Percentiles rank a stretch among this genome's conserved stretches.
Evolutionary conservation across 2,113 vertebrate genomes (phyloP).

Genomic region (Aptenodytes forsteri): DNA sequence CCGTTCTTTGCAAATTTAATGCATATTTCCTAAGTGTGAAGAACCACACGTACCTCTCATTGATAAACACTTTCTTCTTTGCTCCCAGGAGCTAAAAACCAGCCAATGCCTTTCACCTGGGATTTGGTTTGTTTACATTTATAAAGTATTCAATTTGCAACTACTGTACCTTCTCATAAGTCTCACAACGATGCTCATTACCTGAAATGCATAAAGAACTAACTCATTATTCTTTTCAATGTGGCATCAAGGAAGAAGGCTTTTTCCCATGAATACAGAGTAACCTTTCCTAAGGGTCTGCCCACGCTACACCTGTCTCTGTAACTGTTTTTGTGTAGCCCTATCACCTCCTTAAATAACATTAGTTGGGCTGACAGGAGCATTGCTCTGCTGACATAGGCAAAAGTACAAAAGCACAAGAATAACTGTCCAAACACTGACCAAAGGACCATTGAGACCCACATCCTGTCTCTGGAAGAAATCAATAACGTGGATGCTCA

Average conservation of each 20-base stretch:
- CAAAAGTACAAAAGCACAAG: neutral
- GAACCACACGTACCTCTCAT: neutral
- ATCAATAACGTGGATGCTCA: neutral
- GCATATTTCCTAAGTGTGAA: neutral
- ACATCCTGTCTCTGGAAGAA: neutral
- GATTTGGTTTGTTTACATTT: neutral
- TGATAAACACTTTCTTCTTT: neutral
- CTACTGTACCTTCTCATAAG: neutral
- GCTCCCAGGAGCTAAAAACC: neutral
- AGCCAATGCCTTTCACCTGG: neutral
- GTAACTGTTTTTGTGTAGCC: neutral
- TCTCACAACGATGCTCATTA: neutral
- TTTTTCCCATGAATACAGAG: neutral
- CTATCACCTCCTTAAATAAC: neutral
- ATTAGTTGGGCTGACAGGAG: neutral
- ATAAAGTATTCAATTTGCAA: neutral
- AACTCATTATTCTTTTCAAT: neutral
- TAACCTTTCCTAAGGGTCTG: neutral
- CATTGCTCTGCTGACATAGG: neutral
- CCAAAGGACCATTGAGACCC: neutral
- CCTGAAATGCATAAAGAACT: neutral
- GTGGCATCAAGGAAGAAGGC: neutral
- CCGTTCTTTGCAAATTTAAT: neutral
- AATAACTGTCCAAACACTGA: neutral
- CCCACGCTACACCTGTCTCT: neutral